Evolutionary conservation across 2,888 invertebrate species (phyloP).

Genomic region (Acheta domesticus): DNA sequence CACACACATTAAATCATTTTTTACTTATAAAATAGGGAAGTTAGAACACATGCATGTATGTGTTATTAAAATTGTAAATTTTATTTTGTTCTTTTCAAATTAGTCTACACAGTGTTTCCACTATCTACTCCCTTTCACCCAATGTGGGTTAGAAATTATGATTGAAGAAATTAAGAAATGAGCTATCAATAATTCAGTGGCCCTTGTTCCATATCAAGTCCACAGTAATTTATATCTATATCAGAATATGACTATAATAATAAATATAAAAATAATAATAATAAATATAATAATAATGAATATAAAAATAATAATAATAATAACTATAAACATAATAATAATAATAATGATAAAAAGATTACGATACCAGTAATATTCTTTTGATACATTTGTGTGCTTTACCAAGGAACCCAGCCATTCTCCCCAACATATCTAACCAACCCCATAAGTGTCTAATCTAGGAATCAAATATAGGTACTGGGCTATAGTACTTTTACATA

Average conservation of each 20-base stretch:
- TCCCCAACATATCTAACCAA: slow-evolving; percentile 42
- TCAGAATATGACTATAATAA: slow-evolving; percentile 32
- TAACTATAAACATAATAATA: background rate
- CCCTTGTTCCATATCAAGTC: slow-evolving; percentile 20
- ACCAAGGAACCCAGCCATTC: slow-evolving; percentile 51
- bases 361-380: slow-evolving; percentile 33
- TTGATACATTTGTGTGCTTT: slow-evolving; percentile 18
- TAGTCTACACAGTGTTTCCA: slow-evolving; percentile 1
- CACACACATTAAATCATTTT: background rate
- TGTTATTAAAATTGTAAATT: background rate
- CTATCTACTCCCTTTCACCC: slow-evolving; percentile 23
- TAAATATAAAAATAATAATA: background rate
- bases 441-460: slow-evolving; percentile 36
- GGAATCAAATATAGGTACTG: slow-evolving; percentile 35
- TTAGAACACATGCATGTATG: background rate
- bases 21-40: background rate
- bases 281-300: no score
- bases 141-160: slow-evolving; percentile 23
- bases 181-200: slow-evolving; percentile 25
- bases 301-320: no score
- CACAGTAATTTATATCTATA: slow-evolving; percentile 12
- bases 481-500: slow-evolving; percentile 36
- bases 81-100: background rate
- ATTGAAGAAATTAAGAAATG: slow-evolving; percentile 32
- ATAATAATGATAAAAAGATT: slow-evolving; percentile 23